Evolutionary conservation across 2,888 invertebrate genomes (phyloP).

Genomic region (Acrobasis repandana): DNA sequence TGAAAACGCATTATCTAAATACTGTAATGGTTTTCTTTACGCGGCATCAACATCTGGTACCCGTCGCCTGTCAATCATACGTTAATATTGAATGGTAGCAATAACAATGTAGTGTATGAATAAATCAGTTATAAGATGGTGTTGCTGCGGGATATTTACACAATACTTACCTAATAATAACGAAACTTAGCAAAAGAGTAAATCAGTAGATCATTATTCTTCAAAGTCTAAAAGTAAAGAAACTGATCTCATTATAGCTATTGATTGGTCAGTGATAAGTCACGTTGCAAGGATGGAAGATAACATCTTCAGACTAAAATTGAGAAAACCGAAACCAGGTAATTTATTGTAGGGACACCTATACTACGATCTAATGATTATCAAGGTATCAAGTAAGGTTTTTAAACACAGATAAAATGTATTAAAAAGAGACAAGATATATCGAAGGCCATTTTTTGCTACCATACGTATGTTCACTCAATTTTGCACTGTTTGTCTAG

Average conservation of each 20-base stretch:
- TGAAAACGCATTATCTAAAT: too few relatives aligned
- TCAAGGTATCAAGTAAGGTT: not conserved
- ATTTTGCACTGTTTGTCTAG: slow-evolving; percentile 4
- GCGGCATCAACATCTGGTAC: not conserved
- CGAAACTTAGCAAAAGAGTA: too few relatives aligned
- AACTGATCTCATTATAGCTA: not conserved
- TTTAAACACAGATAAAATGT: not conserved
- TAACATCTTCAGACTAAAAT: not conserved
- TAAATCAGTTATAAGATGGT: too few relatives aligned
- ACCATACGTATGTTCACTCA: slow-evolving; percentile 1
- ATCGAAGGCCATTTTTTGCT: not conserved
- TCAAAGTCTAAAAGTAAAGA: too few relatives aligned
- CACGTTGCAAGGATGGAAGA: slow-evolving; percentile 24
- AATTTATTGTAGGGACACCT: too few relatives aligned
- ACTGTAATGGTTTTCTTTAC: not conserved
- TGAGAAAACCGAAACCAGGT: not conserved
- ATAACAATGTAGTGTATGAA: not conserved
- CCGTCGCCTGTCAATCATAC: not conserved
- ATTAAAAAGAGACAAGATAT: not conserved
- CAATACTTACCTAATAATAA: too few relatives aligned
- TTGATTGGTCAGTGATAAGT: slow-evolving; percentile 26
- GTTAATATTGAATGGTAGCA: not conserved
- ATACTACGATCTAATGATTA: too few relatives aligned
- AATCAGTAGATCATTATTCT: not conserved
- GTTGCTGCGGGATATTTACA: too few relatives aligned